Conservation (phyloP, 2,113 vertebrate species). For the Ophthalmolycus amberensis region DNA sequence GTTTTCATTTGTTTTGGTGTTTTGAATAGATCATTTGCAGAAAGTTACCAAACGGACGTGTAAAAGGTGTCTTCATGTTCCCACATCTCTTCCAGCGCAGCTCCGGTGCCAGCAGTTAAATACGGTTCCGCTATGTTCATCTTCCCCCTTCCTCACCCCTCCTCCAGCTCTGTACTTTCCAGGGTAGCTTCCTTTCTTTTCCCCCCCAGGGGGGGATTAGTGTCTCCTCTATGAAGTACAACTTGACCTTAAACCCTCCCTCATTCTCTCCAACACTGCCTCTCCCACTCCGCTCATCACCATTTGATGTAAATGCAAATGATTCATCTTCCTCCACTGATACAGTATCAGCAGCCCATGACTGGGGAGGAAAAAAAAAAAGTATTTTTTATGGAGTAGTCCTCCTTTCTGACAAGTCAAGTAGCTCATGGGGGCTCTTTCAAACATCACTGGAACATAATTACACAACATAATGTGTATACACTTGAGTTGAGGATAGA, state of each 20-base stretch:
- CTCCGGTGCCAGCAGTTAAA: conserved; percentile 21
- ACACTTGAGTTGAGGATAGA: conserved; percentile 5
- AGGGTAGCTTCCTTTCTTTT: conserved; percentile 38
- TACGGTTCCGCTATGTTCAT: conserved; percentile 23
- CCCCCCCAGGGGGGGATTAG: conserved; percentile 60
- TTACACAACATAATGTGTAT: background rate
- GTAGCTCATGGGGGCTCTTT: conserved; percentile 34
- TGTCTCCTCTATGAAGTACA: conserved; percentile 71
- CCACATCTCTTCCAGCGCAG: background rate
- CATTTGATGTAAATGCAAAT: conserved; percentile 80
- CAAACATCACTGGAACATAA: conserved; percentile 27
- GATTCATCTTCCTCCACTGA: conserved; percentile 60
- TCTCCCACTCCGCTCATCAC: conserved; percentile 58
- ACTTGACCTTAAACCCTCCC: conserved; percentile 76
- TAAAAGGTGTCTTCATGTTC: background rate
- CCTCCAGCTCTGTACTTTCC: conserved; percentile 23
- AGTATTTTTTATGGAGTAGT: conserved; percentile 32
- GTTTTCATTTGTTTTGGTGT: no score
- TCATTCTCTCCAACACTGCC: conserved; percentile 59
- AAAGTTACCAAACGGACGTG: no score
- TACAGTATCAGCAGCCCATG: conserved; percentile 60
- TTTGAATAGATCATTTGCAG: no score
- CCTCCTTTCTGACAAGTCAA: conserved; percentile 54
- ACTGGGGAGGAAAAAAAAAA: conserved; percentile 11
- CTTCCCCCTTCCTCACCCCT: conserved; percentile 7